A percentile compares a stretch with the other conserved stretches of the same genome.
phyloP scores from a whole-genome alignment of 2,888 invertebrate species.

The Oscheius onirici region DNA sequence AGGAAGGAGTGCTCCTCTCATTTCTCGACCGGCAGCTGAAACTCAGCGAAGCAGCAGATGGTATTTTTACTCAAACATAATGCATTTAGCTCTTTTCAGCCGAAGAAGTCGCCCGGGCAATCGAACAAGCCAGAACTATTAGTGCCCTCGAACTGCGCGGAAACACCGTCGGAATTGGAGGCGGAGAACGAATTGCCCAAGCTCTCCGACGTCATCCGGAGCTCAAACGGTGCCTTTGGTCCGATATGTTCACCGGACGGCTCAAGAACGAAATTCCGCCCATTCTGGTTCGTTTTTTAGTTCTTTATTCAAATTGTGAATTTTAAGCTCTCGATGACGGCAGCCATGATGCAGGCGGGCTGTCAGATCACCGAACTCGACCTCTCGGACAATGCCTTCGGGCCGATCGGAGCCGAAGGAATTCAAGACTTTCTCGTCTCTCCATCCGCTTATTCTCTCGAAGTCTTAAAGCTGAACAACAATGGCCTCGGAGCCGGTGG shows the following conservation, averaged over 20 bases:
- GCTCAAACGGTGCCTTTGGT: conserved; percentile 82
- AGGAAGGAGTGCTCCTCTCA: background rate
- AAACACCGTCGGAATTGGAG: conserved; percentile 63
- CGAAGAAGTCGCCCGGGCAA: conserved; percentile 42
- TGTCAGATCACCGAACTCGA: conserved; percentile 86
- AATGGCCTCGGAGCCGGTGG: conserved; percentile 95
- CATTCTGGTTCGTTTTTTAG: conserved; percentile 79
- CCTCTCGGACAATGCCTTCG: conserved; percentile 95
- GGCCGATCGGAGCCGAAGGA: conserved; percentile 91
- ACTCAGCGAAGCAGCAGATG: conserved; percentile 36
- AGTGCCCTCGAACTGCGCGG: conserved; percentile 59
- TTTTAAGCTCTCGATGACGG: conserved; percentile 79
- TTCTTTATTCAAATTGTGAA: background rate
- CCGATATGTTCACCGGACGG: conserved; percentile 94
- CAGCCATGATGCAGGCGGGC: conserved; percentile 83
- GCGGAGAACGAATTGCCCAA: conserved; percentile 51
- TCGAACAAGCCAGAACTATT: conserved; percentile 39
- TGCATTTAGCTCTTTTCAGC: conserved; percentile 37
- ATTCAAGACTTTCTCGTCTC: conserved; percentile 89
- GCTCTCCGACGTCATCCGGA: conserved; percentile 46
- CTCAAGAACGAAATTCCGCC: conserved; percentile 93
- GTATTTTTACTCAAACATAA: conserved; percentile 16
- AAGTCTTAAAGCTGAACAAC: conserved; percentile 88
- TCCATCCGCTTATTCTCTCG: conserved; percentile 84
- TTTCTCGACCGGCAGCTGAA: conserved; percentile 40